Percentiles rank a stretch among this genome's conserved stretches.
Conservation (phyloP, 2,797 vertebrate genomes). For the Tragelaphus eurycerus region DNA sequence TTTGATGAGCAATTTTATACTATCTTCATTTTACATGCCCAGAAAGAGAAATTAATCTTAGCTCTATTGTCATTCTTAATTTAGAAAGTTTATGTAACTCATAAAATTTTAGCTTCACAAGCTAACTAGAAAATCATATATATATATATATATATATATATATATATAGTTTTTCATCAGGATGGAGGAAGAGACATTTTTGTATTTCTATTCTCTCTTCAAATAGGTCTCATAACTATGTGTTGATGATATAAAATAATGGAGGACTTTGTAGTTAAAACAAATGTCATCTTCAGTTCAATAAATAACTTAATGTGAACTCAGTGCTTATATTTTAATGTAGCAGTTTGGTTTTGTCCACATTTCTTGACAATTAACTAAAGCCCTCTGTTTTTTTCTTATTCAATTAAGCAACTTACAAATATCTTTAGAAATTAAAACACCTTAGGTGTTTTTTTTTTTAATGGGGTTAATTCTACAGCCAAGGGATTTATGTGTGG, state of each 20-base stretch:
- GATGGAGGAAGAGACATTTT: constrained; percentile 5
- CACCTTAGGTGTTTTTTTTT: constrained; percentile 32
- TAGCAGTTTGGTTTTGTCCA: constrained; percentile 67
- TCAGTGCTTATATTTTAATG: constrained; percentile 72
- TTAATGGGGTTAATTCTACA: constrained; percentile 48
- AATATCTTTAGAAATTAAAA: constrained; percentile 69
- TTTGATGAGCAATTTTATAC: constrained; percentile 26
- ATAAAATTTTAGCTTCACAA: constrained; percentile 42
- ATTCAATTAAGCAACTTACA: constrained; percentile 64
- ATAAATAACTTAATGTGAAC: constrained; percentile 86
- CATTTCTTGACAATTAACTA: constrained; percentile 69
- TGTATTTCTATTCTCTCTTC: constrained; percentile 34
- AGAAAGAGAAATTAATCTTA: constrained; percentile 46
- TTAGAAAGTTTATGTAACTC: constrained; percentile 12
- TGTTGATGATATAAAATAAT: constrained; percentile 60
- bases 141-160: background rate
- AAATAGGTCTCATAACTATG: constrained; percentile 32
- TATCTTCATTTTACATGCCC: constrained; percentile 70
- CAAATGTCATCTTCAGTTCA: constrained; percentile 74
- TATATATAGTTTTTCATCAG: background rate
- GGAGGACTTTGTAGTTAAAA: constrained; percentile 73
- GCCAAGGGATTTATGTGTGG: constrained; percentile 48
- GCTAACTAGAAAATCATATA: background rate
- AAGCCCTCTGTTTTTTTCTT: constrained; percentile 64
- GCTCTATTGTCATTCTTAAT: constrained; percentile 49